Evolutionary conservation across 2,888 invertebrate species (phyloP).

Genomic region (Phalera bucephala): DNA sequence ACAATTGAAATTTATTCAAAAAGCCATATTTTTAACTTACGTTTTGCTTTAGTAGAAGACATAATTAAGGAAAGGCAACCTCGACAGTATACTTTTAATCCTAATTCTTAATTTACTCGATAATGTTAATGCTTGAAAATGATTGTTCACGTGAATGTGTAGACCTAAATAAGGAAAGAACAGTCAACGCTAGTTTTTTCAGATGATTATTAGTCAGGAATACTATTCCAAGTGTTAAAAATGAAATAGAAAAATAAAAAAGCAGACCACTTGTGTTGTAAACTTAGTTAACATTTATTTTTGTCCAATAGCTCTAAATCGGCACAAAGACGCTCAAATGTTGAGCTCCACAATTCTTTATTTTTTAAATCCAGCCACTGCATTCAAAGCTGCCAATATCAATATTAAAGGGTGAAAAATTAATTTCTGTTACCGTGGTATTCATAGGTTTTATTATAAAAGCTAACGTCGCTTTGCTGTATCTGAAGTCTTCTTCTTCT

Average conservation of each 20-base stretch:
- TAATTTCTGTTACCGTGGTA: conserved; percentile 20
- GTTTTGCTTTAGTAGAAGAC: too few relatives aligned
- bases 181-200: conserved; percentile 16
- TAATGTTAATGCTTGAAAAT: too few relatives aligned
- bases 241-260: too few relatives aligned
- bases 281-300: conserved; percentile 28
- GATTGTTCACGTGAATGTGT: conserved; percentile 14
- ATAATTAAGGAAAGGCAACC: too few relatives aligned
- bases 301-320: conserved; percentile 37
- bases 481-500: conserved; percentile 25
- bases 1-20: too few relatives aligned
- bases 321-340: conserved; percentile 5
- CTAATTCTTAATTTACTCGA: too few relatives aligned
- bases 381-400: conserved; percentile 34
- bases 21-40: too few relatives aligned
- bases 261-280: conserved; percentile 4
- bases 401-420: conserved; percentile 23
- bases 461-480: conserved; percentile 33
- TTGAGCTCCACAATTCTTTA: conserved; percentile 24
- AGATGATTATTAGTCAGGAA: conserved; percentile 15
- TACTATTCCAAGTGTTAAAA: conserved; percentile 18
- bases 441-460: conserved; percentile 33
- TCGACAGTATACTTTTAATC: too few relatives aligned
- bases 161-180: conserved; percentile 19
- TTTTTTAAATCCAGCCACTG: conserved; percentile 37